Base-by-base conservation (phyloP, 2,888 invertebrate species). In the Aleiodes testaceus region DNA sequence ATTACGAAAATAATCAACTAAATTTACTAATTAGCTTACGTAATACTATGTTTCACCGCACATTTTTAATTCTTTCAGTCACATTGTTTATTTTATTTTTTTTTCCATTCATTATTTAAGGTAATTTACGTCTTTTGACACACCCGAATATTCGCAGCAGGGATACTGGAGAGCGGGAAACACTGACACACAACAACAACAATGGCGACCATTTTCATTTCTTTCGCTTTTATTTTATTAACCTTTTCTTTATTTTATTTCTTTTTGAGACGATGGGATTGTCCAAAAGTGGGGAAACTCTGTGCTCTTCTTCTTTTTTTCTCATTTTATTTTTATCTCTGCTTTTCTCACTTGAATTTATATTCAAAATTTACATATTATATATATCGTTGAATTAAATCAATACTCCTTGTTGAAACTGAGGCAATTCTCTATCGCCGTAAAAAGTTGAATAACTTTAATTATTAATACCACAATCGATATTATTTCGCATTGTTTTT, bases 161-260 rank as follows among this genome's bases (percentile, higher is more conserved):
- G 59, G 59, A 36, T 59, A 36, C 42, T 42, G 59, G 9, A 14
- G 14, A 59, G 59, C 36, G 42, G 36, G 36, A 59, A 36, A 59
- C 42, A 59, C 42, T 59, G 59, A 59, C 42, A 55, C 55, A 59
- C 42, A 59, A 59, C 59, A 59, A 59, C 42, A 59, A 42, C 59
- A 59, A 36, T 59, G 42, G n/a, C 59, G 59, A 36, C 59, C 18
- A 14, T 36, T 53, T 22, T 22, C 53, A 26, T 16, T 11, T 26
- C n/a, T 18, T 53, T 53, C 12, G 3, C n/a, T 12, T 26, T 53
- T 50, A 18, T 50, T 50, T 11, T 18, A 14, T 18, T 50, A 1
- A 18, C 16, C 14, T 30, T 53, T n/a, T 26, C 53, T 18, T n/a
- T 5, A 16, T 36, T 42, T 59, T 42, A 14, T 36, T 36, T 12